These are phyloP conservation scores for Macrotrachela quadricornifera DNA, from an alignment of 1,140 invertebrate genomes.

Conservation along the genomic window DNA sequence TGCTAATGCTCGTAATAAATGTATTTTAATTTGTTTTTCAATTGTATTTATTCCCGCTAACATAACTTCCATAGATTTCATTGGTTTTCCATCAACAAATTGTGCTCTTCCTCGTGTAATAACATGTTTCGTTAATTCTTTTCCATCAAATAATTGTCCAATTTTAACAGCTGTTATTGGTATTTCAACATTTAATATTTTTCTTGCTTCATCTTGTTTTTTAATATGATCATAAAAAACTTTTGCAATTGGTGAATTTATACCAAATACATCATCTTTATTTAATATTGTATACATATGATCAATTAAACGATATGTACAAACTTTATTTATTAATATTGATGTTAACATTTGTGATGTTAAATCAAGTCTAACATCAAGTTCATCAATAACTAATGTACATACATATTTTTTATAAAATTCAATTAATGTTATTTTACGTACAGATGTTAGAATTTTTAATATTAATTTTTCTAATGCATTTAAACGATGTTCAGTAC, in stretches of 20 bases:
- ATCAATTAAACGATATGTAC: conserved; percentile 26
- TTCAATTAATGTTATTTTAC: too few relatives aligned
- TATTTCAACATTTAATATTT: too few relatives aligned
- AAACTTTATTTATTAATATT: conserved; percentile 9
- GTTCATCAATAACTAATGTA: neutral
- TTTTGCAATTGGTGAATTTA: conserved; percentile 21
- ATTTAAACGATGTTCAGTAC: neutral
- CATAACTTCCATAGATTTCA: too few relatives aligned
- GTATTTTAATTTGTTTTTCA: too few relatives aligned
- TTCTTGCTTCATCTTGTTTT: too few relatives aligned
- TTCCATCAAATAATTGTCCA: conserved; percentile 3
- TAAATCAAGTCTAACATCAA: conserved; percentile 18
- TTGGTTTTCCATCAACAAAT: too few relatives aligned
- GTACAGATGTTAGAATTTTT: neutral
- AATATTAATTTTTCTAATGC: conserved; percentile 2
- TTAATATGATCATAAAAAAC: conserved; percentile 14
- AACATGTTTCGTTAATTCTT: conserved; percentile 5
- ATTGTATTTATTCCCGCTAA: too few relatives aligned
- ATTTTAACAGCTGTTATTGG: too few relatives aligned
- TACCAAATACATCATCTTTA: conserved; percentile 24
- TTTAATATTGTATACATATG: conserved; percentile 23
- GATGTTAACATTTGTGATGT: conserved; percentile 9
- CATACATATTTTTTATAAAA: too few relatives aligned
- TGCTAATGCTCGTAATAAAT: too few relatives aligned
- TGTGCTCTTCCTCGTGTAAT: too few relatives aligned